Conservation (phyloP, 2,113 vertebrate genomes). For the Nothocercus julius region DNA sequence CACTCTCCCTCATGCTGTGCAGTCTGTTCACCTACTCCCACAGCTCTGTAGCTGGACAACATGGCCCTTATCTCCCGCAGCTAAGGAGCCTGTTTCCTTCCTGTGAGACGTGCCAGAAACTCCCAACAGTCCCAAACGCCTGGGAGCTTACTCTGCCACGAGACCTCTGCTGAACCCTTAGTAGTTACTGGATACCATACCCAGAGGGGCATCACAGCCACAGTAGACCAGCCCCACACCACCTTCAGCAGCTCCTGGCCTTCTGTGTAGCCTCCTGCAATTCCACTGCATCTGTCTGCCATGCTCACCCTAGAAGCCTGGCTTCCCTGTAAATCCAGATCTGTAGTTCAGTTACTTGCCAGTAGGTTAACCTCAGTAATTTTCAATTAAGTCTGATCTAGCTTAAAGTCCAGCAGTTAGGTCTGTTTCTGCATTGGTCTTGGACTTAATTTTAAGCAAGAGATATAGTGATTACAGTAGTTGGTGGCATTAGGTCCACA, state of each 20-base stretch:
- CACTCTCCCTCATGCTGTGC: too few relatives aligned
- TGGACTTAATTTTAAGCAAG: not conserved
- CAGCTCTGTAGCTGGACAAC: too few relatives aligned
- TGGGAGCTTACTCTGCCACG: rapidly evolving
- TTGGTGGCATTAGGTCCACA: not conserved
- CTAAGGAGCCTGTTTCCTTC: too few relatives aligned
- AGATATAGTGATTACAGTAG: not conserved
- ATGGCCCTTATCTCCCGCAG: too few relatives aligned
- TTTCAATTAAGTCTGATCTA: not conserved
- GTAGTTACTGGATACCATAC: not conserved
- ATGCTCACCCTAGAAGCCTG: not conserved
- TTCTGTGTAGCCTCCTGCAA: not conserved
- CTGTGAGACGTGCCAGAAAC: too few relatives aligned
- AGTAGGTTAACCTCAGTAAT: not conserved
- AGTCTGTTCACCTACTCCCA: too few relatives aligned
- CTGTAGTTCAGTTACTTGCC: not conserved
- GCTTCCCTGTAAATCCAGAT: not conserved
- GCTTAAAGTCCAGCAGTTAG: not conserved
- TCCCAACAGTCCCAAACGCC: too few relatives aligned
- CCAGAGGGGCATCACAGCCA: rapidly evolving
- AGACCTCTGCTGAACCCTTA: not conserved
- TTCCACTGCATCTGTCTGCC: not conserved
- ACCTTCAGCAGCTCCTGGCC: not conserved
- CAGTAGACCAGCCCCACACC: not conserved
- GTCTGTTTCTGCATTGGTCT: not conserved